phyloP scores from a whole-genome alignment of 2,113 vertebrate species.

The Heterotis niloticus region DNA sequence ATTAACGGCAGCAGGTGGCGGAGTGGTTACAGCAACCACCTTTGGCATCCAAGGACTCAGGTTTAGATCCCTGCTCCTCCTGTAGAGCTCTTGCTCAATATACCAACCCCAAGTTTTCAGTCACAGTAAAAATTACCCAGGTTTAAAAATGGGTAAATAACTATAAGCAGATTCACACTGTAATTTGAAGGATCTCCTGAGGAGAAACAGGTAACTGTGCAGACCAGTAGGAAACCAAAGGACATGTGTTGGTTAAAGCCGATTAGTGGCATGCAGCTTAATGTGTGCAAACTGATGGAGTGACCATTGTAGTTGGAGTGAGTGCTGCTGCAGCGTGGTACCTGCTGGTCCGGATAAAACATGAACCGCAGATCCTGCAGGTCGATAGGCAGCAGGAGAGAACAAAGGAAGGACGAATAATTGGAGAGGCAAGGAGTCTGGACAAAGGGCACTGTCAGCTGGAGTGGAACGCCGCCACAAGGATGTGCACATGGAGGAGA shows the following conservation, averaged over 20 bases:
- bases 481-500: not conserved
- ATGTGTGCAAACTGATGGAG: slow-evolving; percentile 61
- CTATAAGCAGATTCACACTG: too few species aligned
- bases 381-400: slow-evolving; percentile 57
- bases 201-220: slow-evolving; percentile 1
- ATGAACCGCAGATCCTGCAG: slow-evolving; percentile 45
- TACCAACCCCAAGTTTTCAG: too few species aligned
- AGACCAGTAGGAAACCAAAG: slow-evolving; percentile 70
- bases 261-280: slow-evolving; percentile 69
- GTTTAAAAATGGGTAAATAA: too few species aligned
- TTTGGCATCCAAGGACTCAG: too few species aligned
- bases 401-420: slow-evolving; percentile 39
- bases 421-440: slow-evolving; percentile 27
- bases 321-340: slow-evolving; percentile 50
- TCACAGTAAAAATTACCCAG: too few species aligned
- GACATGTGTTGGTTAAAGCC: slow-evolving; percentile 77
- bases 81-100: too few species aligned
- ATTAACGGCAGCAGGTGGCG: too few species aligned
- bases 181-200: not conserved
- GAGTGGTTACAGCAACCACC: too few species aligned
- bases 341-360: slow-evolving; percentile 66
- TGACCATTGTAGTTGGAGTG: slow-evolving; percentile 20
- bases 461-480: not conserved
- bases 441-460: slow-evolving; percentile 28
- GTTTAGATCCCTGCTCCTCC: too few species aligned